These are phyloP conservation scores for Heliothis subflexa DNA, from an alignment of 1,140 invertebrate genomes.

Conservation along the genomic window DNA sequence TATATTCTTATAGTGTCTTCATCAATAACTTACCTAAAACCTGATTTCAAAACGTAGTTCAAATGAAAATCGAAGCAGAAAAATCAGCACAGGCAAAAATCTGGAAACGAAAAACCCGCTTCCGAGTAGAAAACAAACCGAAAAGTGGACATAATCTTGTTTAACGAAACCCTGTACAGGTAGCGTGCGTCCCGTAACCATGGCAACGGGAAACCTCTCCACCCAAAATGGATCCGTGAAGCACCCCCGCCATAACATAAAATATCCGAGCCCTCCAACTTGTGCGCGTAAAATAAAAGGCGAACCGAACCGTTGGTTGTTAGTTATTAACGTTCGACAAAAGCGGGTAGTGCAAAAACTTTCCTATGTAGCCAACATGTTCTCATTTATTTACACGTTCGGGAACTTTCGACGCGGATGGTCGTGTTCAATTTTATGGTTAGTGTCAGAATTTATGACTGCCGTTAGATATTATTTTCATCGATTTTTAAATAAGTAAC, in stretches of 20 bases:
- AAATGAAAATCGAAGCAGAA: neutral
- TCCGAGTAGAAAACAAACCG: conserved; percentile 4
- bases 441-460: neutral
- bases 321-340: conserved; percentile 43
- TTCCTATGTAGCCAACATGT: neutral
- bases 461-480: no score
- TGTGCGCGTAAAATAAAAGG: conserved; percentile 45
- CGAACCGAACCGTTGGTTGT: conserved; percentile 29
- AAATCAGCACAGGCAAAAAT: neutral
- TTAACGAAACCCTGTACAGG: conserved; percentile 30
- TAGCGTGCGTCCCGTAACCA: conserved; percentile 53
- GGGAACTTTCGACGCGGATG: neutral
- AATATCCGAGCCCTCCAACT: conserved; percentile 47
- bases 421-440: conserved; percentile 1
- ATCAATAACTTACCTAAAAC: neutral
- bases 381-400: conserved; percentile 6
- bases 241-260: conserved; percentile 54
- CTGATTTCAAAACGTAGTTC: neutral
- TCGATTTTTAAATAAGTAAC: no score
- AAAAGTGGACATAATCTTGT: conserved; percentile 27
- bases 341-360: conserved; percentile 10
- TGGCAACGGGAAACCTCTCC: conserved; percentile 53
- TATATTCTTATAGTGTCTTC: no score
- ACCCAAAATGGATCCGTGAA: conserved; percentile 31
- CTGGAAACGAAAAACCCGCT: conserved; percentile 8